Percentiles rank a stretch among this genome's conserved stretches.
Evolutionary conservation across 2,113 vertebrate genomes (phyloP).

Genomic region (Mus spicilegus): DNA sequence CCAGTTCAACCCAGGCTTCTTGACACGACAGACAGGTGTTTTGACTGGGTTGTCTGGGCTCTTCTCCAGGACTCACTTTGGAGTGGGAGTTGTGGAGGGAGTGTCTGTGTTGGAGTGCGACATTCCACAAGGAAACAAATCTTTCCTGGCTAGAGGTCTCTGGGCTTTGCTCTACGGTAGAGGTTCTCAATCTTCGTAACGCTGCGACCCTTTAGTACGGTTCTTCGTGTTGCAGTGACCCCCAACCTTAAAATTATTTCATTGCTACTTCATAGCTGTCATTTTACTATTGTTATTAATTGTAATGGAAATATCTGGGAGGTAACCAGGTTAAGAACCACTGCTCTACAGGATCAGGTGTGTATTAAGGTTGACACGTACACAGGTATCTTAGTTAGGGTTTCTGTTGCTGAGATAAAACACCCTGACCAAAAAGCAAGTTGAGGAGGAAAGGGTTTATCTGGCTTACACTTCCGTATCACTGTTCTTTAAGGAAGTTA

Average conservation of each 20-base stretch:
- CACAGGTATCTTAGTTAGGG: not conserved
- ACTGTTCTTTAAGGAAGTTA: not conserved
- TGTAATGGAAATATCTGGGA: too few relatives aligned
- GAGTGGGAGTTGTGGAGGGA: not conserved
- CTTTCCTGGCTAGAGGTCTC: not conserved
- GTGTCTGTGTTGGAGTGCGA: too few relatives aligned
- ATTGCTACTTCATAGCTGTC: too few relatives aligned
- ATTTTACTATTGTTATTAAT: too few relatives aligned
- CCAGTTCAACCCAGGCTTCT: not conserved
- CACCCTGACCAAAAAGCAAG: not conserved
- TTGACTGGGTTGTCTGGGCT: not conserved
- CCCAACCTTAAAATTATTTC: too few relatives aligned
- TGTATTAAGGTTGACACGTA: too few relatives aligned
- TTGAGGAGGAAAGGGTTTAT: not conserved
- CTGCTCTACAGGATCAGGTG: not conserved
- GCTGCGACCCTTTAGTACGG: too few relatives aligned
- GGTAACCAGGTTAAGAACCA: too few relatives aligned
- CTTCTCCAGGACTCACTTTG: not conserved
- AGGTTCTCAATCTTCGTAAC: too few relatives aligned
- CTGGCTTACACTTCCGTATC: not conserved
- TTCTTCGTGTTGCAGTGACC: too few relatives aligned
- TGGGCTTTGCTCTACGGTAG: too few relatives aligned
- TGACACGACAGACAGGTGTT: not conserved
- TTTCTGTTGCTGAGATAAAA: not conserved
- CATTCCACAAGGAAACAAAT: not conserved